phyloP scores from a whole-genome alignment of 2,113 vertebrate genomes.

The Rhea pennata region DNA sequence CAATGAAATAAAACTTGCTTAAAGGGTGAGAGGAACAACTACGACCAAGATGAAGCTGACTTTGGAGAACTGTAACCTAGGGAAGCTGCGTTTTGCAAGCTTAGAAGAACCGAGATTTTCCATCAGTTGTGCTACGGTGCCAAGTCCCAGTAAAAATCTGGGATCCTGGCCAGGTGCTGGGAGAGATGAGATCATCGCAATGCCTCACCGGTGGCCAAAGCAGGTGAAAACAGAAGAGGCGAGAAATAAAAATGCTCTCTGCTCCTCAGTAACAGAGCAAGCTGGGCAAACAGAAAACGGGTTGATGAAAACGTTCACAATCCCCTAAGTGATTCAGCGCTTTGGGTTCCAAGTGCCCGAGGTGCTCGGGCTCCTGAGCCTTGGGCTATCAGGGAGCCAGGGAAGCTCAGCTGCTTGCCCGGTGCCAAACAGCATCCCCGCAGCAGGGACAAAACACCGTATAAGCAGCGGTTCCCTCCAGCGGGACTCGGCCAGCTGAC shows the following conservation, averaged over 20 bases:
- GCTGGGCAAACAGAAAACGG: neutral
- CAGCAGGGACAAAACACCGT: neutral
- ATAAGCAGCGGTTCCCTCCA: too few relatives aligned
- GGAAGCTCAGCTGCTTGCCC: accelerated
- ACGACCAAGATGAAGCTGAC: neutral
- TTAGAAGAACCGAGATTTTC: neutral
- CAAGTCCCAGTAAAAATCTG: neutral
- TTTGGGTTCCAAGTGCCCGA: neutral
- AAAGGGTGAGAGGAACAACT: neutral
- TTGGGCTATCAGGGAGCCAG: neutral
- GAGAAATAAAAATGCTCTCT: neutral
- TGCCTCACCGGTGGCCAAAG: accelerated
- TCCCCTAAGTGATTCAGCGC: neutral
- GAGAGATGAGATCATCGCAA: neutral
- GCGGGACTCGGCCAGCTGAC: neutral
- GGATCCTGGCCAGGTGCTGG: neutral
- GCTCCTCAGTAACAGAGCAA: neutral
- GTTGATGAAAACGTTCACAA: neutral
- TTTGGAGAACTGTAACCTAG: neutral
- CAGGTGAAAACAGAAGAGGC: neutral
- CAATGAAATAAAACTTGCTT: conserved; percentile 33
- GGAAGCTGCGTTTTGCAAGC: neutral
- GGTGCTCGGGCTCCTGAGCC: neutral
- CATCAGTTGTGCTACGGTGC: neutral
- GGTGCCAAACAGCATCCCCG: neutral